Evolutionary conservation across 2,113 vertebrate species (phyloP).

Genomic region (Pavo muticus): DNA sequence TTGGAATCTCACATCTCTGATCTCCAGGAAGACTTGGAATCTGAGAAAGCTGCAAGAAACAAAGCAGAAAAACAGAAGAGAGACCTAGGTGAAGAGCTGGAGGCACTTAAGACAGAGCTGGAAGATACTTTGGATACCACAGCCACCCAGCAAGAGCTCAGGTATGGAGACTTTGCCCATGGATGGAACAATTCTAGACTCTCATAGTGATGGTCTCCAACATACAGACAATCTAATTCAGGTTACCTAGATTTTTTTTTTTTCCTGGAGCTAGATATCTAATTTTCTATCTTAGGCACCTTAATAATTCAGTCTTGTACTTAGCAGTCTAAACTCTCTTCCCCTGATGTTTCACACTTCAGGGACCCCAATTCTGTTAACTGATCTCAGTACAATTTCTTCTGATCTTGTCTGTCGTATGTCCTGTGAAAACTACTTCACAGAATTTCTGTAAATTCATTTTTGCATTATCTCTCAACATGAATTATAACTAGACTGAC

Average conservation of each 20-base stretch:
- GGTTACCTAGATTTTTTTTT: not conserved
- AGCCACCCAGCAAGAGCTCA: conserved; percentile 92
- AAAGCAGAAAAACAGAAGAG: conserved; percentile 91
- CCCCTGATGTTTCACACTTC: not conserved
- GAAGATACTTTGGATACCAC: conserved; percentile 95
- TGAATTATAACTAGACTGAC: not conserved
- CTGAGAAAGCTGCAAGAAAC: conserved; percentile 83
- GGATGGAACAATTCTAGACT: not conserved
- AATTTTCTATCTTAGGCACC: not conserved
- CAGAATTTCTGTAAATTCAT: not conserved
- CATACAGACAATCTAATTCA: not conserved
- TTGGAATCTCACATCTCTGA: conserved; percentile 89
- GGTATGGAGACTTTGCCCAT: conserved; percentile 69
- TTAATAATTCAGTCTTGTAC: not conserved
- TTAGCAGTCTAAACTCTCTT: not conserved
- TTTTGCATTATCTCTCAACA: not conserved
- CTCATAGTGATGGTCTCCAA: not conserved
- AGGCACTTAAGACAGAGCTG: conserved; percentile 91
- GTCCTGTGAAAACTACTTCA: not conserved
- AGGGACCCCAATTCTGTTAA: not conserved
- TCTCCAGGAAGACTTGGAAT: conserved; percentile 93
- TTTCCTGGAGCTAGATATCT: not conserved
- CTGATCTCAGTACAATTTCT: not conserved
- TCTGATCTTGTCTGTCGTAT: not conserved
- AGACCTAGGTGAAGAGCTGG: conserved; percentile 92